Conservation (phyloP, 2,113 vertebrate genomes). For the Sus scrofa region T2T-Sscrofa CM000812.6:29370501-29371000, state of each 20-base stretch:
- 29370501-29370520: too few species aligned
- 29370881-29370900: background rate
- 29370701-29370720: background rate
- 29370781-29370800: conserved; percentile 1
- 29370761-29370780: background rate
- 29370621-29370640: background rate
- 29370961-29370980: conserved; percentile 15
- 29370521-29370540: too few species aligned
- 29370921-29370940: conserved; percentile 48
- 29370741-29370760: background rate
- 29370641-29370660: conserved; percentile 19
- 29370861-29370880: background rate
- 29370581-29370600: background rate
- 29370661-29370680: background rate
- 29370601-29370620: conserved; percentile 44
- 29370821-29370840: conserved; percentile 15
- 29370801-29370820: conserved; percentile 52
- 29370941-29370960: background rate
- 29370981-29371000: background rate
- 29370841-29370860: conserved; percentile 27
- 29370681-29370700: background rate
- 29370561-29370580: too few species aligned
- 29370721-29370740: background rate
- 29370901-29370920: background rate
- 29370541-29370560: too few species aligned